These are phyloP conservation scores for Atherix ibis DNA, from an alignment of 2,888 invertebrate genomes.

Conservation along the genomic window DNA sequence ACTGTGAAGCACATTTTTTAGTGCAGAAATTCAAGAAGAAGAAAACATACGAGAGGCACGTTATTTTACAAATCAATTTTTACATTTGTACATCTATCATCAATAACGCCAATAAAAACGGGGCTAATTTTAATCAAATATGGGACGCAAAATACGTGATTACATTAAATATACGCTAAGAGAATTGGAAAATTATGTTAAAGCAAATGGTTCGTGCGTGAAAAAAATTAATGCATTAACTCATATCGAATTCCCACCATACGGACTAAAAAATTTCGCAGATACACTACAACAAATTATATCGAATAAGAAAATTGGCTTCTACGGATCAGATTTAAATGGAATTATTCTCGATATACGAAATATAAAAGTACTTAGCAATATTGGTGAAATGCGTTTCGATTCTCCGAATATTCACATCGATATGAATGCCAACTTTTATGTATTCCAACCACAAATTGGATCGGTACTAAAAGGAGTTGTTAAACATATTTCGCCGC, in stretches of 20 bases:
- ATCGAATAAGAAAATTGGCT: constrained; percentile 33
- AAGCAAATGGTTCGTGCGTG: constrained; percentile 36
- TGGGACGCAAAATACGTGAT: constrained; percentile 25
- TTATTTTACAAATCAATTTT: no score
- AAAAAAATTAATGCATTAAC: constrained; percentile 30
- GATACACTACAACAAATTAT: constrained; percentile 33
- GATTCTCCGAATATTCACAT: constrained; percentile 42
- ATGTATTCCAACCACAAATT: constrained; percentile 42
- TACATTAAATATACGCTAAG: constrained; percentile 28
- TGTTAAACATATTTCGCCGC: constrained; percentile 38
- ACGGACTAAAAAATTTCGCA: constrained; percentile 34
- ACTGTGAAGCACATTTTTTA: no score
- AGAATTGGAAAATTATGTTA: constrained; percentile 34
- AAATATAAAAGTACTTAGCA: constrained; percentile 39
- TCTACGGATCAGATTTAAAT: constrained; percentile 36
- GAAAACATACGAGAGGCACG: no score
- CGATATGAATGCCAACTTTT: constrained; percentile 44
- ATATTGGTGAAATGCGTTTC: constrained; percentile 34
- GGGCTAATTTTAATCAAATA: no score
- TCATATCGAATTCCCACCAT: constrained; percentile 39
- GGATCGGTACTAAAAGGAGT: constrained; percentile 40
- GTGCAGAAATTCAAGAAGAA: no score
- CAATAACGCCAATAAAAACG: no score
- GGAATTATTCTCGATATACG: constrained; percentile 46
- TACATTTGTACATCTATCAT: no score